These are phyloP conservation scores for Syritta pipiens DNA, from an alignment of 2,888 invertebrate species.

Conservation along the genomic window DNA sequence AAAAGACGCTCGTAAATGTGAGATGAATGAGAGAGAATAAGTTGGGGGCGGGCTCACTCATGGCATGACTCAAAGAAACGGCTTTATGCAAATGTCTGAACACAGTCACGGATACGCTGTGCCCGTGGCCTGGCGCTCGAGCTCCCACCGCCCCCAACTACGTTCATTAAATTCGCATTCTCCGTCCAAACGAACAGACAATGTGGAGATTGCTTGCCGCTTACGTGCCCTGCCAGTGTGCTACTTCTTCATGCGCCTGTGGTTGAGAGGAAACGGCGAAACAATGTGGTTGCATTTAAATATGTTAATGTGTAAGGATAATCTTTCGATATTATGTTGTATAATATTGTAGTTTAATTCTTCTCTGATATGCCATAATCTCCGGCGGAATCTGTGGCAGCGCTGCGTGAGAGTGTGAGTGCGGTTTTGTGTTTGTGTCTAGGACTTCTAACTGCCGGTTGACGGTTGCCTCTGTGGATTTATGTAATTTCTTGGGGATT, in stretches of 20 bases:
- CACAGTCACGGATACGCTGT: neutral
- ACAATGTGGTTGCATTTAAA: slow-evolving; percentile 47
- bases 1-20: neutral
- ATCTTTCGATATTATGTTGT: slow-evolving; percentile 34
- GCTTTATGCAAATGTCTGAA: slow-evolving; percentile 2
- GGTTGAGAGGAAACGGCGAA: neutral
- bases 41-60: neutral
- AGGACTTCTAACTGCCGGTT: neutral
- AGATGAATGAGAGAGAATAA: neutral
- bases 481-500: neutral
- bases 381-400: too few species aligned
- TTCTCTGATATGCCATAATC: too few species aligned
- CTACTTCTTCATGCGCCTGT: neutral
- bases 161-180: slow-evolving; percentile 24
- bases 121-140: neutral
- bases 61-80: neutral
- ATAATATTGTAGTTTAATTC: slow-evolving; percentile 22
- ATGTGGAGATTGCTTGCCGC: neutral
- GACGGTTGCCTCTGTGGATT: neutral
- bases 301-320: slow-evolving; percentile 46
- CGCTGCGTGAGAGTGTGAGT: neutral
- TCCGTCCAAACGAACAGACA: slow-evolving; percentile 16
- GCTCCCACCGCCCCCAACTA: neutral
- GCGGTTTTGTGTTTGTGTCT: neutral
- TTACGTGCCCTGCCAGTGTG: neutral